Evolutionary conservation across 2,888 invertebrate species (phyloP).

Genomic region (Caenorhabditis angaria): DNA sequence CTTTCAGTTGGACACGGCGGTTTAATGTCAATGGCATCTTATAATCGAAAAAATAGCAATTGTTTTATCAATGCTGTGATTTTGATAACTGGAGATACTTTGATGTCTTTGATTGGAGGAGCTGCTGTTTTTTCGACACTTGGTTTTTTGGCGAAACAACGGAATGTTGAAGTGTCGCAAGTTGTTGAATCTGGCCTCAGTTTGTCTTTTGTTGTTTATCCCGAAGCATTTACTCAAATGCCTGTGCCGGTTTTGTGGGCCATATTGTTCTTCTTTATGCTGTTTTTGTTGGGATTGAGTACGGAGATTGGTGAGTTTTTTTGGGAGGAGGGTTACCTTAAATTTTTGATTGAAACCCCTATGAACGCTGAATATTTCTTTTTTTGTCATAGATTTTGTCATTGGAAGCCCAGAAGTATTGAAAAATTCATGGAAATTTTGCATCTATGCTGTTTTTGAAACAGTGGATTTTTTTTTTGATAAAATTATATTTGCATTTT

Average conservation of each 20-base stretch:
- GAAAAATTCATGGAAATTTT: too few species aligned
- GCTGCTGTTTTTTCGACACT: conserved; percentile 58
- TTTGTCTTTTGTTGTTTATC: conserved; percentile 73
- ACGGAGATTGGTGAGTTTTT: conserved; percentile 23
- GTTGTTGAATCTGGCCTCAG: conserved; percentile 68
- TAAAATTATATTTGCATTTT: too few species aligned
- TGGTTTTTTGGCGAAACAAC: conserved; percentile 49
- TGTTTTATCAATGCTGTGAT: conserved; percentile 62
- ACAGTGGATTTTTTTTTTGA: too few species aligned
- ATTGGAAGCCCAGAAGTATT: too few species aligned
- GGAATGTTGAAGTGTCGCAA: conserved; percentile 18
- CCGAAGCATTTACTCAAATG: conserved; percentile 72
- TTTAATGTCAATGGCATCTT: conserved; percentile 60
- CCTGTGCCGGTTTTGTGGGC: conserved; percentile 72
- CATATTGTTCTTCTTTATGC: conserved; percentile 73
- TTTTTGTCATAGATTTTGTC: too few species aligned
- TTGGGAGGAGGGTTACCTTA: too few species aligned
- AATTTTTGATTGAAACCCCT: too few species aligned
- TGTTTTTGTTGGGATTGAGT: conserved; percentile 72
- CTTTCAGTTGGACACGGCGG: conserved; percentile 65
- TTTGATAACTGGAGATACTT: conserved; percentile 62
- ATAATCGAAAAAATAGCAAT: conserved; percentile 60
- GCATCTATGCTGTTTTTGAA: too few species aligned
- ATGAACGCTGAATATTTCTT: too few species aligned
- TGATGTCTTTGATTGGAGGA: conserved; percentile 56